Percentiles rank a stretch among this genome's conserved stretches.
Evolutionary conservation across 64 coral and sea anemone genomes (phyloP).

Genomic region (Acropora tenuis): DNA sequence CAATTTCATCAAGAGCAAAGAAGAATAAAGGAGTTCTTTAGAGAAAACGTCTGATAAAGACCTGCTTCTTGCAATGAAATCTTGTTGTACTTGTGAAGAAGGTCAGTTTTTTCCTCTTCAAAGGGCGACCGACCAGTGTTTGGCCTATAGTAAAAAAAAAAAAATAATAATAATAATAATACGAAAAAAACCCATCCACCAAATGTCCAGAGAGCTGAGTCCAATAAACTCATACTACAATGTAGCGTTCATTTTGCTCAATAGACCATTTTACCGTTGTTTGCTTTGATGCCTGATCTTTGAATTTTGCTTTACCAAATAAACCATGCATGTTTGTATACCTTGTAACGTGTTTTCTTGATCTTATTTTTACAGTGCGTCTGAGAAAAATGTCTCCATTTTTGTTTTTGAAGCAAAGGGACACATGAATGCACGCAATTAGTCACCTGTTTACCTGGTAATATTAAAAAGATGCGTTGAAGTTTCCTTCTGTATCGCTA

Average conservation of each 20-base stretch:
- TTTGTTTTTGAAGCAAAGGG: too few species aligned
- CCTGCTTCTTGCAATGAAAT: conserved; percentile 86
- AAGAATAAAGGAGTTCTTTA: background rate
- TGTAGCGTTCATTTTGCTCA: too few species aligned
- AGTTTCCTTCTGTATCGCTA: conserved; percentile 87
- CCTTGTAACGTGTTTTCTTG: too few species aligned
- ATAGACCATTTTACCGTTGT: too few species aligned
- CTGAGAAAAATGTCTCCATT: too few species aligned
- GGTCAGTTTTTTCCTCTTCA: conserved; percentile 88
- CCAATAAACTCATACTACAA: too few species aligned
- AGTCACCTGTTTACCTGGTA: conserved; percentile 58
- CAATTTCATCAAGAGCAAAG: background rate
- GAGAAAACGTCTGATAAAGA: background rate
- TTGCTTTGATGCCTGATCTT: too few species aligned
- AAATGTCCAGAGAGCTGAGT: background rate
- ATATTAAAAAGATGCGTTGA: conserved; percentile 89
- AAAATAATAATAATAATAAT: background rate
- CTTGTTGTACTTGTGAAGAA: conserved; percentile 82
- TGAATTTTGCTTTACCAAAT: too few species aligned
- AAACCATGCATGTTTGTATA: too few species aligned
- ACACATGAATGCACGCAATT: background rate
- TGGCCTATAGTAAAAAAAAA: conserved; percentile 61
- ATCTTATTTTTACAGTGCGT: too few species aligned
- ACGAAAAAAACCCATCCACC: too few species aligned
- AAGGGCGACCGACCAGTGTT: conserved; percentile 96